A percentile compares a stretch with the other conserved stretches of the same genome.
These are phyloP conservation scores for Etia nguti DNA, from an alignment of 2,113 vertebrate species.

Conservation along the genomic window DNA sequence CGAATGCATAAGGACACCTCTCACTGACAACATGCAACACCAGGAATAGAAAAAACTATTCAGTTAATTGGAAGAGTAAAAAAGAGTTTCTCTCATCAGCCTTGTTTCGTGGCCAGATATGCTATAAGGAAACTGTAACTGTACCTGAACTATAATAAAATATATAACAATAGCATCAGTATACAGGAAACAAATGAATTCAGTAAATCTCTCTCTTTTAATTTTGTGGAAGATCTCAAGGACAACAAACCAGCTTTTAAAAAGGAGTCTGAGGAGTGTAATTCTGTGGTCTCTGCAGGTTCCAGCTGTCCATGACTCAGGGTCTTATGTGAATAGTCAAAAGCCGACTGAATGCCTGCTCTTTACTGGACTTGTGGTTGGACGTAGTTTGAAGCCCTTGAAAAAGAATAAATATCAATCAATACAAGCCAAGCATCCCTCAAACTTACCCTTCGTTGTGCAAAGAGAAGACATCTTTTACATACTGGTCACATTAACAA, in stretches of 20 bases:
- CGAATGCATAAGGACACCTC: rapidly evolving
- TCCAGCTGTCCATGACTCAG: not conserved
- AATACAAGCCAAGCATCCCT: not conserved
- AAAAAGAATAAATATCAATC: not conserved
- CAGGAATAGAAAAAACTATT: not conserved
- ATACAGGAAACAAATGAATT: not conserved
- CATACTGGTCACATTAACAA: not conserved
- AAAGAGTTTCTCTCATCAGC: not conserved
- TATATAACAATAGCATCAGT: not conserved
- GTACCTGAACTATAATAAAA: not conserved
- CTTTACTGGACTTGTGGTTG: not conserved
- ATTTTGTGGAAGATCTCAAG: not conserved
- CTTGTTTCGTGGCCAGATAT: not conserved
- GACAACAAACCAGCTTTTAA: not conserved
- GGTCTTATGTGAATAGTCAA: not conserved
- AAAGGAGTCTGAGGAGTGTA: not conserved
- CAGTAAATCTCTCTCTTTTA: not conserved
- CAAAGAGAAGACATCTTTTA: not conserved
- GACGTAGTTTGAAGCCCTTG: not conserved
- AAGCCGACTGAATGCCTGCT: not conserved
- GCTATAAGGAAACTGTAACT: not conserved
- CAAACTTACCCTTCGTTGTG: rapidly evolving
- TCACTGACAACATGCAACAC: not conserved
- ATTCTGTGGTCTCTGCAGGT: not conserved
- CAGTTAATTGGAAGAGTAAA: not conserved